Evolutionary conservation across 2,797 vertebrate genomes (phyloP), one percentile per base, ranked within the genome.

Genomic region (Phalanger gymnotis): DNA sequence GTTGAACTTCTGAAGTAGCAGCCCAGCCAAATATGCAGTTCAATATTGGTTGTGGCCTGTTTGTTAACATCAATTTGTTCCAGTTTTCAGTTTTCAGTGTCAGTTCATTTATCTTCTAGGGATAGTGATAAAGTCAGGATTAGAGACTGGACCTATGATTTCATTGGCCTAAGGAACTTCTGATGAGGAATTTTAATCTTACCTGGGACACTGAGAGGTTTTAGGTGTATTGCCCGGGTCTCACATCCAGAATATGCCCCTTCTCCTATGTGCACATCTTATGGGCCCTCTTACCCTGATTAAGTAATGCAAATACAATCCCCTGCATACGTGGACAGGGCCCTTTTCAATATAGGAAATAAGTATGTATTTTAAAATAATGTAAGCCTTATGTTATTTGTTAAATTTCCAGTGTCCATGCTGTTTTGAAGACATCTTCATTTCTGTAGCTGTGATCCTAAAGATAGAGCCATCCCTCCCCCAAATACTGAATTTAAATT

Each of bases 1-100:
- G 94, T 56, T 90, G 27, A 95, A 93, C 53, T 95, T 57, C 90
- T 94, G 16, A 96, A 94, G 51, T 4, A 90, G 57, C 56, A 92
- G 40, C 28, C 95, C 91, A 91, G 22, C 47, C 89, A 61, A 95
- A 90, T 94, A 58, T 93, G 19, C 34, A 87, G 52, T 34, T 95
- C 91, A 95, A 95, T 95, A 93, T n/a, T 95, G 94, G 25, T 89
- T 47, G 61, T 53, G 47, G 61, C 95, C 94, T 92, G 54, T 51
- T 93, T 87, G 34, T 92, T 94, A 95, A 92, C 56, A 96, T 30
- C 40, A 94, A 56, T 96, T 34, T 92, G 61, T 94, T 95, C 66
- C 19, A 92, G n/a, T 14, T 56, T 30, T 34, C 7, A 92, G 53
- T 1, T 66, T 91, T 94, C 94, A 89, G 47, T 90, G 53, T 55